Evolutionary conservation across 2,888 invertebrate species (phyloP).

Genomic region (Busseola fusca): DNA sequence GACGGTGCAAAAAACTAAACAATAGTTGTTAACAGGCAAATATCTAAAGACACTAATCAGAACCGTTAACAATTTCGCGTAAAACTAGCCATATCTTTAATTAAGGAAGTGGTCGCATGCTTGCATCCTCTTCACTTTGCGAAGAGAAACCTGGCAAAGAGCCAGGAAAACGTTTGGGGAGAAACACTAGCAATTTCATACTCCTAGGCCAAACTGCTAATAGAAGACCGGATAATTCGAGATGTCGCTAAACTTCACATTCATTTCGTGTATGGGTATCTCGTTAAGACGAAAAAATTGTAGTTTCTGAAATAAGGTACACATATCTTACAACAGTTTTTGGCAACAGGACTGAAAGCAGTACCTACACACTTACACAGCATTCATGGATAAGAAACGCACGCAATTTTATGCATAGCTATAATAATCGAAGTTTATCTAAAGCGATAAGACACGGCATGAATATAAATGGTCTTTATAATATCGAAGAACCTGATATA

Average conservation of each 20-base stretch:
- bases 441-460: slow-evolving; percentile 14
- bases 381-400: not conserved
- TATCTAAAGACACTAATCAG: slow-evolving; percentile 17
- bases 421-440: slow-evolving; percentile 35
- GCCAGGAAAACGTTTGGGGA: slow-evolving; percentile 27
- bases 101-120: slow-evolving; percentile 35
- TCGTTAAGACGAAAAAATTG: not conserved
- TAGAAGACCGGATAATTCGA: not conserved
- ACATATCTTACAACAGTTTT: not conserved
- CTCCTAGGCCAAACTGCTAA: slow-evolving; percentile 11
- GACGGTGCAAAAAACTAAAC: slow-evolving; percentile 37
- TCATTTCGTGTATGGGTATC: not conserved
- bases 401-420: slow-evolving; percentile 22
- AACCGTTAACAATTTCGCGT: slow-evolving; percentile 28
- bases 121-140: slow-evolving; percentile 36
- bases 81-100: slow-evolving; percentile 36
- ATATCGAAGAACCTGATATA: slow-evolving; percentile 21
- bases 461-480: slow-evolving; percentile 17
- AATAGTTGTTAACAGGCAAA: slow-evolving; percentile 32
- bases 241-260: not conserved
- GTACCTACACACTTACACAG: not conserved
- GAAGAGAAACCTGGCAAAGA: slow-evolving; percentile 27
- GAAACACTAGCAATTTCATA: slow-evolving; percentile 18
- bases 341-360: slow-evolving; percentile 8
- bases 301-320: not conserved